phyloP scores from a whole-genome alignment of 2,113 vertebrate species.

The Paramisgurnus dabryanus region DNA sequence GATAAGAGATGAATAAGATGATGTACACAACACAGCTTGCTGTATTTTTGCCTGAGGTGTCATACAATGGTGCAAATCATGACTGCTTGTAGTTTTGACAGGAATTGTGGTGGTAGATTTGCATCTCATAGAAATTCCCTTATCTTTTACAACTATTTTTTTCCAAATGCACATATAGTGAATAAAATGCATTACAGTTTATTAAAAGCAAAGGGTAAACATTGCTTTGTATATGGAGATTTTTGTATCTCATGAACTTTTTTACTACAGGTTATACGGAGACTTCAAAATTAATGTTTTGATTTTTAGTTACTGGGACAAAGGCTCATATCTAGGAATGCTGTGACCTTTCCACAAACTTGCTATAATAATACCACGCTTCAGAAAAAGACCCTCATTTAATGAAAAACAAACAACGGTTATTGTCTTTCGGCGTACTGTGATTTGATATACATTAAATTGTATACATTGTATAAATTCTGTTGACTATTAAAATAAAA shows the following conservation, averaged over 20 bases:
- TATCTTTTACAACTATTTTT: neutral
- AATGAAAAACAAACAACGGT: slow-evolving; percentile 55
- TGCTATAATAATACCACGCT: slow-evolving; percentile 31
- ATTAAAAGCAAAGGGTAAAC: neutral
- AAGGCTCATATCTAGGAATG: slow-evolving; percentile 36
- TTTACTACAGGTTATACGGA: slow-evolving; percentile 22
- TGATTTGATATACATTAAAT: slow-evolving; percentile 38
- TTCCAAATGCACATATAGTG: neutral
- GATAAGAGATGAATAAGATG: neutral
- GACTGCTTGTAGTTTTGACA: neutral
- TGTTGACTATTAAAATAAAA: slow-evolving; percentile 19
- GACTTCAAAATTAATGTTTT: slow-evolving; percentile 21
- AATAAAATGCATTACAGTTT: neutral
- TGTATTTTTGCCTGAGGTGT: neutral
- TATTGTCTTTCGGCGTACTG: slow-evolving; percentile 33
- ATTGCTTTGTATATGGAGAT: neutral
- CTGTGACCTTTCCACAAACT: slow-evolving; percentile 29
- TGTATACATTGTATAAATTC: slow-evolving; percentile 24
- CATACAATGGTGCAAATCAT: neutral
- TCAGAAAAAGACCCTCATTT: slow-evolving; percentile 35
- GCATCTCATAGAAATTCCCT: neutral
- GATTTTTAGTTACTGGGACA: slow-evolving; percentile 39
- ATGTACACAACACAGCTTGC: neutral
- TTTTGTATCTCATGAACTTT: slow-evolving; percentile 15
- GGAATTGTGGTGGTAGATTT: neutral